Evolutionary conservation across 2,888 invertebrate species (phyloP), one percentile per base, ranked within the genome.

Genomic region (Scaptomyza tumidula): DNA sequence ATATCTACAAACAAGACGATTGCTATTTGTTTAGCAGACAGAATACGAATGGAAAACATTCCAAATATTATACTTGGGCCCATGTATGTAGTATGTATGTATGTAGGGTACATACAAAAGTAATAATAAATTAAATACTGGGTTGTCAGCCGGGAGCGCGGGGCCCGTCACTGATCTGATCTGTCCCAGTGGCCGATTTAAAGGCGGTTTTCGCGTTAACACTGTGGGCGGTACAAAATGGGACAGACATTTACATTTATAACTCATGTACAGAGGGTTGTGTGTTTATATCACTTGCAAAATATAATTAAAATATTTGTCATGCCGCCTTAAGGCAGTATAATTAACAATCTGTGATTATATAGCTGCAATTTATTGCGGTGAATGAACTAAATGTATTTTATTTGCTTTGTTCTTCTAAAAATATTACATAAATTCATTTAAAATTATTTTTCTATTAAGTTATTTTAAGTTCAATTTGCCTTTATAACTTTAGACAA

Each of bases 191-290:
- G 79, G 80, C 80, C 66, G 64, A 74, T 75, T 69, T 74, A 75
- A 74, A 75, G 75, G 75, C 75, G 79, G 74, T 78, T 41, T 39
- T 69, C 60, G 54, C 46, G 29, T 33, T 45, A 58, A 49, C 60
- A 45, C 82, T 59, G 81, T 87, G 63, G 81, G 81, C 88, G 88
- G 63, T 59, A 59, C 48, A 61, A 82, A 75, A 78, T 87, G 83
- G 71, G 57, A 59, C 75, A 78, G 65, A 58, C 39, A 65, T 59
- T 73, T 69, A 67, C 76, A 69, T 62, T 68, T 68, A 45, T 53
- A 57, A 49, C 53, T 45, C 50, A 43, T 43, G 43, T 43, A 13
- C 43, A 13, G 44, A 19, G 44, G 13, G 44, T 58, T 69, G 55
- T 75, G 78, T 63, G 5, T 24, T 24, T 46, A 49, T 59, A 58